A percentile compares a stretch with the other conserved stretches of the same genome.
phyloP scores from a whole-genome alignment of 1,140 invertebrate genomes.

The Mya arenaria region DNA sequence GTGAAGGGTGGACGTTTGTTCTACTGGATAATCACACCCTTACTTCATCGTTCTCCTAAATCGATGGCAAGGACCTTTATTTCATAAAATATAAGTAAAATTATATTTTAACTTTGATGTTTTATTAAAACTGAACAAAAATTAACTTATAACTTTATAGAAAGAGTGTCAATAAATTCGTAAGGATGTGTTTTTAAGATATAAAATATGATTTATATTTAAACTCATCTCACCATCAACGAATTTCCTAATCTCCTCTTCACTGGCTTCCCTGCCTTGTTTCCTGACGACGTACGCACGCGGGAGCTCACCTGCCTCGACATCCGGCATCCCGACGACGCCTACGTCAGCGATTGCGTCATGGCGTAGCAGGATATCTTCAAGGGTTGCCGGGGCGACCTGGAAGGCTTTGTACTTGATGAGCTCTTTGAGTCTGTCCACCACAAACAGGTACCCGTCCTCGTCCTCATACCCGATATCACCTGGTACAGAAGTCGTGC shows the following conservation, averaged over 20 bases:
- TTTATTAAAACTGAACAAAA: no score
- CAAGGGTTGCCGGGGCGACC: conserved; percentile 93
- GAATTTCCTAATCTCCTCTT: conserved; percentile 51
- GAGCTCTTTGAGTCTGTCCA: conserved; percentile 93
- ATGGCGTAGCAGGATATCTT: conserved; percentile 89
- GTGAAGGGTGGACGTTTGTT: no score
- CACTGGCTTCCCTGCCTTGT: conserved; percentile 69
- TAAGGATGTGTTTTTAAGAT: no score
- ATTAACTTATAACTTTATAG: no score
- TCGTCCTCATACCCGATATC: conserved; percentile 74
- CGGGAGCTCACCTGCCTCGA: conserved; percentile 88
- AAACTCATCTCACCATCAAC: conserved; percentile 70
- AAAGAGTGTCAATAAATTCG: no score
- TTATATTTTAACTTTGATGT: no score
- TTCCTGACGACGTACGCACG: conserved; percentile 89
- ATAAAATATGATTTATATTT: no score
- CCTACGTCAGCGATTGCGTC: conserved; percentile 89
- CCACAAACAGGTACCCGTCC: conserved; percentile 83
- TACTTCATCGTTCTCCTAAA: no score
- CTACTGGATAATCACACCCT: no score
- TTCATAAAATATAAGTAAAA: no score
- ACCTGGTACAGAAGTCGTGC: conserved; percentile 53
- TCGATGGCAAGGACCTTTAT: no score
- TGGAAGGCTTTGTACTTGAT: conserved; percentile 96
- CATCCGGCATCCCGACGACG: conserved; percentile 90